Base-by-base conservation (phyloP, 1,140 invertebrate species). In the Dendrolimus punctatus region DNA sequence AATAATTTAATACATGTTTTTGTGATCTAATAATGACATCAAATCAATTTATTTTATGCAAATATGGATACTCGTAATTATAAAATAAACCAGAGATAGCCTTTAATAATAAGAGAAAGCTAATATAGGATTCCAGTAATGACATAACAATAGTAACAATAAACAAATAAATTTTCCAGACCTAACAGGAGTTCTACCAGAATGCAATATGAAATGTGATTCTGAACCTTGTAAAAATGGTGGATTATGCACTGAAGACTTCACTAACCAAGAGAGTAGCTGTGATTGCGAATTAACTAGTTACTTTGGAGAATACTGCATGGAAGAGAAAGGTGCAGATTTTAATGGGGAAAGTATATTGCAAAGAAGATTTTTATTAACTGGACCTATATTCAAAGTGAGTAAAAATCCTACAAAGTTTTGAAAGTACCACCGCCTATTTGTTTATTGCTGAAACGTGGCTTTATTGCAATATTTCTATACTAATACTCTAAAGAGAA, bases 231-330 rank as follows among this genome's bases (percentile, higher is more conserved):
- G 96, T 71, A 93, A 95, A 67, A 95, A 98, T 80, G 91, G 92
- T 6, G 96, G 96, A 1, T 90, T 93, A 10, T 98, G 96, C 70
- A 92, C 94, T 6, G 96, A 98, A 79, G 93, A 96, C 75, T 98
- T 97, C 76, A 91, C 91, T n/a, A 92, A 93, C 49, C 93, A 93
- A 51, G 90, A 94, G 60, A 94, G 93, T 55, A 92, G 92, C 5
- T 98, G 96, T 76, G 92, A 97, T 62, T 98, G 96, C 70, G 92
- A 95, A 55, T 88, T 93, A 10, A 98, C 95, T 5, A 96, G 94
- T 51, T 97, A 95, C 74, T 93, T 95, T 66, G 95, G 95, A 43
- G 93, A 96, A 66, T 90, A 90, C 58, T 92, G 90, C 66, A 89
- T 90, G 75, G 87, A 90, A 88, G 95, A 96, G 75, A 95, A 95